Evolutionary conservation across 2,797 vertebrate species (phyloP), one percentile per base, ranked within the genome.

Genomic region (Poeciliopsis paucimaculata): DNA sequence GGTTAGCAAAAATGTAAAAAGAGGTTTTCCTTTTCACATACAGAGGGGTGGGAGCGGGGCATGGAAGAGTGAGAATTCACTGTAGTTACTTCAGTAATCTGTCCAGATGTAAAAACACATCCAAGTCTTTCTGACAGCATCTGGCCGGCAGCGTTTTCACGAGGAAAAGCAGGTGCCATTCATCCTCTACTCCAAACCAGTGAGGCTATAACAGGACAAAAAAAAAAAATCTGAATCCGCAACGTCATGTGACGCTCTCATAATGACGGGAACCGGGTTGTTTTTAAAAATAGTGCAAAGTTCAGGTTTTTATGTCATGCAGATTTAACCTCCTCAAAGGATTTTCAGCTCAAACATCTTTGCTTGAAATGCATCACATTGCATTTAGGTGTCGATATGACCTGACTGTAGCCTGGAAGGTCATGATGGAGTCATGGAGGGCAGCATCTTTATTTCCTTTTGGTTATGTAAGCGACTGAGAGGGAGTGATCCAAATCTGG

Each of bases 391-490:
- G 68, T 34, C 51, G 28, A 13, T 75, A 20, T 86, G 85, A 89
- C 84, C 83, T 72, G 82, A 49, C 53, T 73, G 72, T 12, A 39
- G 60, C 81, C 71, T 83, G 74, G 84, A 84, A 89, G 77, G 81
- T 75, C 77, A 82, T 90, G 89, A 83, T 80, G 76, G 43, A 86
- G 74, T 78, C 72, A 80, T 84, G 60, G 75, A 76, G 75, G 83
- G 81, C 72, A 60, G 16, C 31, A 78, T 83, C 83, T 82, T 85
- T 73, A 62, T 81, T 62, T 86, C 82, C 43, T 76, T 82, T 20
- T 47, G 72, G 78, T 94, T 93, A 92, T 78, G 86, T 93, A 93
- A 95, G 92, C 72, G 84, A 86, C 73, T 84, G 79, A 84, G 85
- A 82, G 81, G 82, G 86, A 81, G 83, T 77, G 85, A 80, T 77